Evolutionary conservation across 1,140 invertebrate species (phyloP), one percentile per base, ranked within the genome.

Genomic region (Ladona fulva): DNA sequence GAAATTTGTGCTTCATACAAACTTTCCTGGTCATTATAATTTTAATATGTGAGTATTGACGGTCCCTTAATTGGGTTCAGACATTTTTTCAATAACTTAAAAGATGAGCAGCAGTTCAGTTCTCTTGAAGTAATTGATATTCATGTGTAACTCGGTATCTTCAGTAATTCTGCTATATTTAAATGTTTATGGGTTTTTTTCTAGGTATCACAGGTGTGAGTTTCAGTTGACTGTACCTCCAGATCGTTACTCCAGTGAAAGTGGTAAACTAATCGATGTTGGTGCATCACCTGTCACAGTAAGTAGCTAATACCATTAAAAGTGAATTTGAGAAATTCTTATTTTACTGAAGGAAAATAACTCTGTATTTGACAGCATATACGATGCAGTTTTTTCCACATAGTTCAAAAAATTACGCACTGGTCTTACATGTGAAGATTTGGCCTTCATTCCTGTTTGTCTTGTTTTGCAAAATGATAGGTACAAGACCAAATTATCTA

Each of bases 1-100:
- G 85, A 99, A 99, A 85, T 95, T 99, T 85, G 94, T 99, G 24
- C 87, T 99, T 74, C 98, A 99, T 84, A 98, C 97, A 11, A 99
- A 99, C 87, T 98, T 97, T 86, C 97, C 97, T 22, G 97, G 97
- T 1, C 97, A 99, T 87, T 99, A 98, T 86, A 97, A 99, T 87
- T 99, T 99, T 86, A 99, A 99, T 84, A 98, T 97, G 93, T 98
- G 85, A 82, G 82, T 80, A 76, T 29, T 25, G 52, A 37, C 7
- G 25, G 25, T 25, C 25, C 75, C 52, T 42, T 77, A 37, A 42
- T 74, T 25, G 24, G 22, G 16, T 16, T 42, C 19, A 22, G 11
- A 22, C 66, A 66, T n/a, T 37, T 37, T 37, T 37, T 1, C 29
- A 5, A 37, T 37, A 37, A 37, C 29, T 37, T 37, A 37, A 37